These are phyloP conservation scores for Leptinotarsa juncta DNA, from an alignment of 2,888 invertebrate species.

Conservation along the genomic window DNA sequence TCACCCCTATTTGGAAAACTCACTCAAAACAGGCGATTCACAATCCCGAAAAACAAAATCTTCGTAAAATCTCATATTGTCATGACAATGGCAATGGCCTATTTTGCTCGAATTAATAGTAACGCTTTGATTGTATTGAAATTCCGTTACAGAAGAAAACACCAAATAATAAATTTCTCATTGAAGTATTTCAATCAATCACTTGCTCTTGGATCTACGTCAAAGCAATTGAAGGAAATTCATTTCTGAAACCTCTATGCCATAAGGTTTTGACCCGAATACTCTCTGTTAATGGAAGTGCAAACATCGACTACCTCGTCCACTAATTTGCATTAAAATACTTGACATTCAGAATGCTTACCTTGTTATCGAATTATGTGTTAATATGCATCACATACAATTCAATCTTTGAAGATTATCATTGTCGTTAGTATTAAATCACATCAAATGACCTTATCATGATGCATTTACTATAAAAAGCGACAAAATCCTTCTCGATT, in stretches of 20 bases:
- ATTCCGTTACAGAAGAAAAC: too few relatives aligned
- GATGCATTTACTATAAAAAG: background rate
- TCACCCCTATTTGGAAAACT: too few relatives aligned
- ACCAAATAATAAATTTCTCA: too few relatives aligned
- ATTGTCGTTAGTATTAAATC: background rate
- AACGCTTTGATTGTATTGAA: too few relatives aligned
- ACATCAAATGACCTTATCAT: background rate
- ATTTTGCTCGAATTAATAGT: too few relatives aligned
- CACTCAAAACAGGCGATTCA: too few relatives aligned
- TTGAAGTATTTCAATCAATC: too few relatives aligned
- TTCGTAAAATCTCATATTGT: too few relatives aligned
- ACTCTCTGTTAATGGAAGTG: slow-evolving; percentile 6
- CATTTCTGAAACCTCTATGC: background rate
- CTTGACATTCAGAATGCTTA: slow-evolving; percentile 2
- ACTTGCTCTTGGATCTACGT: too few relatives aligned
- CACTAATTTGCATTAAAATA: slow-evolving; percentile 8
- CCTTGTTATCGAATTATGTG: slow-evolving; percentile 10
- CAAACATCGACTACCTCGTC: background rate
- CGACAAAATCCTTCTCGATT: background rate
- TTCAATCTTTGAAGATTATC: slow-evolving; percentile 1
- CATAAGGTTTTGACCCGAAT: background rate
- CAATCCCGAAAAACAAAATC: too few relatives aligned
- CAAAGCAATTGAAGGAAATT: too few relatives aligned
- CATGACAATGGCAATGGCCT: too few relatives aligned
- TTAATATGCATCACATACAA: slow-evolving; percentile 14